A percentile compares a stretch with the other conserved stretches of the same genome.
Evolutionary conservation across 2,797 vertebrate species (phyloP).

Genomic region (Melanitta fusca): DNA sequence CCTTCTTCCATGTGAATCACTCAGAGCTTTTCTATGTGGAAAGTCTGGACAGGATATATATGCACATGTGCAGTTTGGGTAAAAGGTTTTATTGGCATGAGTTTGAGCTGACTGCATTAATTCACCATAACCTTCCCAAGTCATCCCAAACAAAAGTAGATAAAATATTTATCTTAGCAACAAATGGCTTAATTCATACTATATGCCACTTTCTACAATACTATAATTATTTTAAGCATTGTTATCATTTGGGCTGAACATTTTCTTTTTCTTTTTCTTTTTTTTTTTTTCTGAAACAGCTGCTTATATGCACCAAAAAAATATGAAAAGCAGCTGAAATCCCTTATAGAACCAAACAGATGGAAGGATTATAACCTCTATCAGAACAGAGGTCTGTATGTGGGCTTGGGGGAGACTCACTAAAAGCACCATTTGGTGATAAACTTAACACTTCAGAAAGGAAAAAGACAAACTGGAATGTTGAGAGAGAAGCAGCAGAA

Average conservation of each 20-base stretch:
- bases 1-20: neutral
- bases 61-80: neutral
- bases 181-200: neutral
- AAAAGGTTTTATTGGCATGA: neutral
- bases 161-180: neutral
- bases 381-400: neutral
- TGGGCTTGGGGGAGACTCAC: neutral
- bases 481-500: neutral
- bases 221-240: neutral
- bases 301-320: neutral
- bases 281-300: neutral
- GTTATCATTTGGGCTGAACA: neutral
- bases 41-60: neutral
- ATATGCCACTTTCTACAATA: neutral
- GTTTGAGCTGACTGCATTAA: neutral
- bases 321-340: neutral
- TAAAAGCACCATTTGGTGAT: neutral
- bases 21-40: neutral
- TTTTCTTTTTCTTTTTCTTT: neutral
- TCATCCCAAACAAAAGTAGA: neutral
- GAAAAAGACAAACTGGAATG: neutral
- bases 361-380: neutral
- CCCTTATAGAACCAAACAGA: neutral
- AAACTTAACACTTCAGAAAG: neutral
- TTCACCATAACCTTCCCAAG: neutral